Conservation (phyloP, 2,888 invertebrate genomes). For the Eudasyphora cyanicolor region DNA sequence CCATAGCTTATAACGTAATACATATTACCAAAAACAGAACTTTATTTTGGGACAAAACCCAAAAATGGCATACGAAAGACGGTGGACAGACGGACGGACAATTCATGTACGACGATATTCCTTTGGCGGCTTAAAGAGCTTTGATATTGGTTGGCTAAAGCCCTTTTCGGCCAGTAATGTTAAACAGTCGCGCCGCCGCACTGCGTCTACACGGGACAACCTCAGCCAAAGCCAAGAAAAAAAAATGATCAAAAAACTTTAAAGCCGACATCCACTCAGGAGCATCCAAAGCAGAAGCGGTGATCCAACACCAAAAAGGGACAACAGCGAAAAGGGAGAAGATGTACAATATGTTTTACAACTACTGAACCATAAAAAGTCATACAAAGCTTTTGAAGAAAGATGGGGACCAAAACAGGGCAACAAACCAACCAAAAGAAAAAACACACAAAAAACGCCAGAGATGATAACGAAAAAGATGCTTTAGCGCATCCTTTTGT, state of each 20-base stretch:
- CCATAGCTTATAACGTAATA: constrained; percentile 59
- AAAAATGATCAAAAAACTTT: constrained; percentile 68
- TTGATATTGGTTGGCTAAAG: constrained; percentile 61
- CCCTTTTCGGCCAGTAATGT: constrained; percentile 63
- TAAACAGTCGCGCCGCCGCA: constrained; percentile 45
- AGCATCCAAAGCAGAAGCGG: too few species aligned
- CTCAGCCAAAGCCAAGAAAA: constrained; percentile 18
- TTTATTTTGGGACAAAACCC: constrained; percentile 39
- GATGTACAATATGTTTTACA: constrained; percentile 62
- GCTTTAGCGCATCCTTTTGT: constrained; percentile 62
- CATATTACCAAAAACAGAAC: constrained; percentile 64
- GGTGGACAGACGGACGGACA: too few species aligned
- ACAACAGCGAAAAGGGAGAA: constrained; percentile 16
- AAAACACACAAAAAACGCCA: not conserved
- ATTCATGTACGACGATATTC: not conserved
- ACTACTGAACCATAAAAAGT: constrained; percentile 63
- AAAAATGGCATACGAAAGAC: constrained; percentile 56
- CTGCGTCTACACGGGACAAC: not conserved
- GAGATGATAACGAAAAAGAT: constrained; percentile 35
- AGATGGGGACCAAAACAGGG: not conserved
- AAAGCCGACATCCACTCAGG: constrained; percentile 62
- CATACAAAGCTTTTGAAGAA: constrained; percentile 34
- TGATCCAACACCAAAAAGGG: constrained; percentile 54
- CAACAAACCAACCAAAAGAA: not conserved
- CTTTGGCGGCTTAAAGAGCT: constrained; percentile 59